Percentiles rank a stretch among this genome's conserved stretches.
These are phyloP conservation scores for Acrocephalus kingi DNA, from an alignment of 2,113 vertebrate genomes.

Conservation along the genomic window DNA sequence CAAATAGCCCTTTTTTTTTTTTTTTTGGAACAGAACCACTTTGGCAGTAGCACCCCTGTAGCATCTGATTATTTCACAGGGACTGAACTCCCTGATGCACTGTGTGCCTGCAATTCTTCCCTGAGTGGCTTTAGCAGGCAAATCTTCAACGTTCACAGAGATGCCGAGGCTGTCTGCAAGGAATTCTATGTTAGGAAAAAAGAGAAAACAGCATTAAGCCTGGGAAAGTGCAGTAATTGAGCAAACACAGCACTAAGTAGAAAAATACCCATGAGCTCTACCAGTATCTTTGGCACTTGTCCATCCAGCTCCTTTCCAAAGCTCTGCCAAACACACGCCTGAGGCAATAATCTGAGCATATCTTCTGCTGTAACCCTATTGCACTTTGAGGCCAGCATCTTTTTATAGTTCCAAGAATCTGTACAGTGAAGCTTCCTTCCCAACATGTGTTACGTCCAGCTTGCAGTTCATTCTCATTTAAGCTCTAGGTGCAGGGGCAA, in stretches of 20 bases:
- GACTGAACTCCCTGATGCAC: background rate
- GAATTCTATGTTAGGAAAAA: background rate
- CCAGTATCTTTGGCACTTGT: background rate
- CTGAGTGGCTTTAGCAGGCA: background rate
- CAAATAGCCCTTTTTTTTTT: background rate
- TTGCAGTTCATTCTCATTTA: background rate
- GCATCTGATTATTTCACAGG: background rate
- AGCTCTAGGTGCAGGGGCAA: background rate
- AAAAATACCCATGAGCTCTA: background rate
- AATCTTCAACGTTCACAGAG: background rate
- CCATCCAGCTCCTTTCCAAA: slow-evolving; percentile 4
- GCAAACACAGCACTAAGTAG: background rate
- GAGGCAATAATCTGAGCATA: background rate
- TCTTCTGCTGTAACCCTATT: background rate
- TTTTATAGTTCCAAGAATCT: background rate
- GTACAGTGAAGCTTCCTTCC: background rate
- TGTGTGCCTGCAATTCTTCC: background rate
- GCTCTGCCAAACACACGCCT: background rate
- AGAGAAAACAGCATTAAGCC: background rate
- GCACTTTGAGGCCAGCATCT: background rate
- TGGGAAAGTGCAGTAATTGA: background rate
- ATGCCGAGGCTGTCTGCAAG: background rate
- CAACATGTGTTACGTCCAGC: rapidly evolving
- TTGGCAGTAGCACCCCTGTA: background rate
- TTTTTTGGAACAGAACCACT: background rate